Base-by-base conservation (phyloP, 2,797 vertebrate genomes). In the Etheostoma nigrum region DNA sequence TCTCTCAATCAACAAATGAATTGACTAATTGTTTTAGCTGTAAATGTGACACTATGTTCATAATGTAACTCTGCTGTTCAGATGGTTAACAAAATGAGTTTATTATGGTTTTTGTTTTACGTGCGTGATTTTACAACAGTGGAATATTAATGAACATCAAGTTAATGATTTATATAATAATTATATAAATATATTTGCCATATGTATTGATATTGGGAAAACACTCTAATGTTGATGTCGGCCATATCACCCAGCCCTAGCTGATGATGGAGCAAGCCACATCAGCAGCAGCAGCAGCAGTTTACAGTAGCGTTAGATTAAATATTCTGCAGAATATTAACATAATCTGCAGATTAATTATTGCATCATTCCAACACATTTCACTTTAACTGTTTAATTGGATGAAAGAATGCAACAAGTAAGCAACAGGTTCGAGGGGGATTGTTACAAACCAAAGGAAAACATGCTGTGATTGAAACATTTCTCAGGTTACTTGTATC, bases 361-460 rank as follows among this genome's bases (percentile, higher is more conserved):
- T 27, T 47, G 18, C 45, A 19, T n/a, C 16, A 6, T 59, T 49
- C 30, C 16, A 53, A 44, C 25, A 3, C 12, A 4, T 19, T 1
- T 58, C 33, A 59, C 21, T 65, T 42, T 14, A 36, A 55, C 16
- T 60, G 54, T 21, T n/a, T 9, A 73, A 55, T n/a, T 33, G 11
- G 27, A 58, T 40, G 36, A 44, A 40, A 12, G 14, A 40, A 23
- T 47, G 82, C 88, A 85, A 87, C 85, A 92, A 66, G 79, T 91
- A 33, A 52, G 82, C 75, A 18, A 78, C 76, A 86, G 67, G 87
- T 92, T 74, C 76, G 65, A 84, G 40, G 76, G 84, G 79, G 84
- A 70, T 23, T 33, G 81, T 58, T 67, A 62, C 49, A 70, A 77
- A 78, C 57, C 58, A 72, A 78, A 69, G 48, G 70, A 68, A 81